Conservation (phyloP, 2,888 invertebrate genomes). For the Ormia ochracea region DNA sequence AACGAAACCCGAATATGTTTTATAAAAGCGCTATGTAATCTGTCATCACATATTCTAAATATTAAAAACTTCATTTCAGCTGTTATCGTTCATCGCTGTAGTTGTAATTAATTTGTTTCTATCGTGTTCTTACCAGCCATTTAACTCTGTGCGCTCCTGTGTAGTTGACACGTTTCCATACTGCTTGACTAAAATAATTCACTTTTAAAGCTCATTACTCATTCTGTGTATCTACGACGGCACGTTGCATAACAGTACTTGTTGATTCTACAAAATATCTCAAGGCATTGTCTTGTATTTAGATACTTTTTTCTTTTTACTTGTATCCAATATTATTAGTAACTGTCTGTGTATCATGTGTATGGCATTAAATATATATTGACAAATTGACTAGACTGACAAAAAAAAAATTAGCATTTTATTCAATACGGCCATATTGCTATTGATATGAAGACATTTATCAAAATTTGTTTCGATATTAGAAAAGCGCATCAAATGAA, state of each 20-base stretch:
- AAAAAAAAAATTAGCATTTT: constrained; percentile 38
- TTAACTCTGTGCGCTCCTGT: neutral
- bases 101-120: too few species aligned
- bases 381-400: constrained; percentile 45
- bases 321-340: neutral
- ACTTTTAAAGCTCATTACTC: constrained; percentile 48
- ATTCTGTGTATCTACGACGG: neutral
- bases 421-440: neutral
- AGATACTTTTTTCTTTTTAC: constrained; percentile 3
- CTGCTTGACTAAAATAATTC: constrained; percentile 30
- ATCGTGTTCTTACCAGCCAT: too few species aligned
- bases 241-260: constrained; percentile 48
- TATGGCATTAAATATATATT: constrained; percentile 28
- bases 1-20: too few species aligned
- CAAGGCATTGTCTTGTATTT: constrained; percentile 40
- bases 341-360: neutral
- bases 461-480: constrained; percentile 26
- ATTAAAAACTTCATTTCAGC: neutral
- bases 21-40: too few species aligned
- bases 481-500: neutral
- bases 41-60: too few species aligned
- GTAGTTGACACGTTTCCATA: constrained; percentile 31
- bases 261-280: constrained; percentile 41
- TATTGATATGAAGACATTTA: constrained; percentile 47
- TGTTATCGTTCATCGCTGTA: neutral